Evolutionary conservation across 35 echinoderm and acorn worm genomes (phyloP).

Genomic region (Holothuria glaberrima): DNA sequence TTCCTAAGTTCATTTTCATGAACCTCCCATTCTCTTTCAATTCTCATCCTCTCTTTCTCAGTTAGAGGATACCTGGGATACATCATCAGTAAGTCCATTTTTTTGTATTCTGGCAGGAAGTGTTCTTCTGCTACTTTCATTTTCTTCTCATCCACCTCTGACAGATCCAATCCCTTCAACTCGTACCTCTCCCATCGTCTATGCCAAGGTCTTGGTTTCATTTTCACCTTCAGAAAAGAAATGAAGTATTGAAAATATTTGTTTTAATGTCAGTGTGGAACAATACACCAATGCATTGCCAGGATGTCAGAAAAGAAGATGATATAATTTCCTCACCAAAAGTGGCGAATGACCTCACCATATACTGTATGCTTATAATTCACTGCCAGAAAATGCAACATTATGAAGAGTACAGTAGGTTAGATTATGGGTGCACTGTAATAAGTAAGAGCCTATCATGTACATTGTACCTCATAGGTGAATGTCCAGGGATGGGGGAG

Average conservation of each 20-base stretch:
- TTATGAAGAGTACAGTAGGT: no score
- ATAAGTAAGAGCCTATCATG: no score
- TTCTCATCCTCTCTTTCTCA: constrained; percentile 60
- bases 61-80: constrained; percentile 44
- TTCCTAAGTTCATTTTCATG: constrained; percentile 53
- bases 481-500: no score
- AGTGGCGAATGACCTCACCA: no score
- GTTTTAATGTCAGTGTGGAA: neutral
- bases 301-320: no score
- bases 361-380: no score
- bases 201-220: constrained; percentile 94
- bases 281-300: no score
- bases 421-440: no score
- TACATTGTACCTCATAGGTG: no score
- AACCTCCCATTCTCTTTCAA: constrained; percentile 61
- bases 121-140: constrained; percentile 67
- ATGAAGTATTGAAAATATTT: neutral
- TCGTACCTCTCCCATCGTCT: constrained; percentile 86
- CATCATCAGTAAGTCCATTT: constrained; percentile 77
- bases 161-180: constrained; percentile 78
- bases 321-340: no score
- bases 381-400: no score
- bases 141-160: constrained; percentile 51
- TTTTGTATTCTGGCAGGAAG: constrained; percentile 68
- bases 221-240: constrained; percentile 74